A percentile compares a stretch with the other conserved stretches of the same genome.
phyloP scores from a whole-genome alignment of 2,888 invertebrate genomes.

The Sesia apiformis region DNA sequence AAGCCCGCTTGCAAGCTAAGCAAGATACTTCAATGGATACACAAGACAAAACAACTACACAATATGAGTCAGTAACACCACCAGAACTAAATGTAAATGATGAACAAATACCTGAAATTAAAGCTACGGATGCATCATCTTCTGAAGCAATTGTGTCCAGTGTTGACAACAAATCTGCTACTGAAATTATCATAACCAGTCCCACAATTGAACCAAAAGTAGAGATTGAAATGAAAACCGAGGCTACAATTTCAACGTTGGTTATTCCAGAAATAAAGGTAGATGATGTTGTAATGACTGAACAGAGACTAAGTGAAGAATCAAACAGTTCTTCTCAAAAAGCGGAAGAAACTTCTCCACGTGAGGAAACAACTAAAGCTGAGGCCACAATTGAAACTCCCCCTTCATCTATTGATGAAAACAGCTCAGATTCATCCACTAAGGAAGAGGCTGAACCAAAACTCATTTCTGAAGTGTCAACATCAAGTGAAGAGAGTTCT shows the following conservation, averaged over 20 bases:
- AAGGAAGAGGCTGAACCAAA: conserved; percentile 52
- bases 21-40: conserved; percentile 45
- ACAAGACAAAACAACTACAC: conserved; percentile 34
- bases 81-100: conserved; percentile 36
- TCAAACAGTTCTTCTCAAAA: conserved; percentile 14
- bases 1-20: conserved; percentile 60
- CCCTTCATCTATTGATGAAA: conserved; percentile 36
- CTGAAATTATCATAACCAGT: conserved; percentile 13
- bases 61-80: conserved; percentile 48
- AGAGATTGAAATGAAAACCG: conserved; percentile 41
- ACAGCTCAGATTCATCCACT: conserved; percentile 44
- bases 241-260: conserved; percentile 19
- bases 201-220: conserved; percentile 24
- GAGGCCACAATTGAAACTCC: conserved; percentile 15
- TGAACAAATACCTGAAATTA: conserved; percentile 6
- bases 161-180: conserved; percentile 17
- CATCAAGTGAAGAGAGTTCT: conserved; percentile 63
- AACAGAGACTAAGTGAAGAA: conserved; percentile 44
- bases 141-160: conserved; percentile 19
- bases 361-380: conserved; percentile 15
- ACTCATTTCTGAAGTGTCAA: conserved; percentile 45
- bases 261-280: conserved; percentile 61
- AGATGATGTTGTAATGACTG: conserved; percentile 60
- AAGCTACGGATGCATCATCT: conserved; percentile 23
- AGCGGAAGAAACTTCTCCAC: conserved; percentile 9